Evolutionary conservation across 2,797 vertebrate species (phyloP).

Genomic region (Myotis planiceps): DNA sequence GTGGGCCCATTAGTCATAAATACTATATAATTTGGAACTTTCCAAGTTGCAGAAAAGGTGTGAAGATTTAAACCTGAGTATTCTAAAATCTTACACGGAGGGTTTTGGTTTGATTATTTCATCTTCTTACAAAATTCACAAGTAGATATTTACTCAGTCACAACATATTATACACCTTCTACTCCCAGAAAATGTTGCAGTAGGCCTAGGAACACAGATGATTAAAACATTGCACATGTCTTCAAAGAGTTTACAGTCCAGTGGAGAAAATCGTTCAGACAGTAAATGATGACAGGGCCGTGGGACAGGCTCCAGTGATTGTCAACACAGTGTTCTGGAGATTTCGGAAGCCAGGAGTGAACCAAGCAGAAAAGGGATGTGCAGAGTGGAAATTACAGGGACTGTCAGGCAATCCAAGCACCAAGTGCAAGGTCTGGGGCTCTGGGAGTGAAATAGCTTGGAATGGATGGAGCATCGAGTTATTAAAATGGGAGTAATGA

Average conservation of each 20-base stretch:
- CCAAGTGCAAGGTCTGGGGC: background rate
- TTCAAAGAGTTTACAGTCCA: background rate
- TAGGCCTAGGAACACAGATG: background rate
- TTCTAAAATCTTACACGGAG: background rate
- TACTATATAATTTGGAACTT: background rate
- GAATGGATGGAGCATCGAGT: background rate
- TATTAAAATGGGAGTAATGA: background rate
- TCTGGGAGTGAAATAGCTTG: background rate
- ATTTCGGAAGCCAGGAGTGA: background rate
- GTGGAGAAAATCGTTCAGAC: background rate
- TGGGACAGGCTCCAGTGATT: background rate
- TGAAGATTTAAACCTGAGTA: background rate
- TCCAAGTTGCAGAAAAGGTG: background rate
- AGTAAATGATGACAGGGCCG: background rate
- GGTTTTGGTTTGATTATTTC: background rate
- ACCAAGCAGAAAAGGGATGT: background rate
- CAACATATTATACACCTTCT: background rate
- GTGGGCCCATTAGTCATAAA: background rate
- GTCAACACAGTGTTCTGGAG: background rate
- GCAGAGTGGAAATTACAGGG: background rate
- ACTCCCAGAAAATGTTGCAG: background rate
- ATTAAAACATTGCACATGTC: background rate
- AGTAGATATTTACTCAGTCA: background rate
- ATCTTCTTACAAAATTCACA: background rate
- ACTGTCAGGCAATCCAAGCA: background rate